phyloP scores from a whole-genome alignment of 2,888 invertebrate genomes.

The Homarus gammarus region DNA sequence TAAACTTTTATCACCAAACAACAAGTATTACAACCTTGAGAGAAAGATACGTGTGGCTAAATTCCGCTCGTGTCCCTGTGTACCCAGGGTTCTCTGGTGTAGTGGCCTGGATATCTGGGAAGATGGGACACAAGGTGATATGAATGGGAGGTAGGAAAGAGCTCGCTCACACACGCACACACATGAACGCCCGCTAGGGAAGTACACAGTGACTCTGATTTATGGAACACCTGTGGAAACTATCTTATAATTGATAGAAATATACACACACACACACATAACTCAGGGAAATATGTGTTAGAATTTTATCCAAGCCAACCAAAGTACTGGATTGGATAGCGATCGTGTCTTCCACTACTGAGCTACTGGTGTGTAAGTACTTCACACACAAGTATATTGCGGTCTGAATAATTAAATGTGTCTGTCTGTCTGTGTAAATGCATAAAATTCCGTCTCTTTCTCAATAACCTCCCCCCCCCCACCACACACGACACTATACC shows the following conservation, averaged over 20 bases:
- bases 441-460: background rate
- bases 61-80: too few species aligned
- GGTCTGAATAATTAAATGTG: background rate
- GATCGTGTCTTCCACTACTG: background rate
- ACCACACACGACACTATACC: background rate
- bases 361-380: background rate
- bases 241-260: constrained; percentile 10
- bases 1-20: too few species aligned
- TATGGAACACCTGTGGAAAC: constrained; percentile 67
- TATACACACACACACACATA: background rate
- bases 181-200: constrained; percentile 26
- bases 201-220: constrained; percentile 40
- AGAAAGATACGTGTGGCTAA: background rate
- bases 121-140: constrained; percentile 55
- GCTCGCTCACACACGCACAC: constrained; percentile 44
- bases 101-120: constrained; percentile 60
- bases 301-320: background rate
- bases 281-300: background rate
- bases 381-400: background rate
- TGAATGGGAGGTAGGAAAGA: constrained; percentile 54
- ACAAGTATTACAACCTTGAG: too few species aligned
- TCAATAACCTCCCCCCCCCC: background rate
- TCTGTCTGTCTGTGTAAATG: background rate
- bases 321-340: background rate
- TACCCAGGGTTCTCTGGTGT: constrained; percentile 5